Base-by-base conservation (phyloP, 2,113 vertebrate species). In the Elanoides forficatus region DNA sequence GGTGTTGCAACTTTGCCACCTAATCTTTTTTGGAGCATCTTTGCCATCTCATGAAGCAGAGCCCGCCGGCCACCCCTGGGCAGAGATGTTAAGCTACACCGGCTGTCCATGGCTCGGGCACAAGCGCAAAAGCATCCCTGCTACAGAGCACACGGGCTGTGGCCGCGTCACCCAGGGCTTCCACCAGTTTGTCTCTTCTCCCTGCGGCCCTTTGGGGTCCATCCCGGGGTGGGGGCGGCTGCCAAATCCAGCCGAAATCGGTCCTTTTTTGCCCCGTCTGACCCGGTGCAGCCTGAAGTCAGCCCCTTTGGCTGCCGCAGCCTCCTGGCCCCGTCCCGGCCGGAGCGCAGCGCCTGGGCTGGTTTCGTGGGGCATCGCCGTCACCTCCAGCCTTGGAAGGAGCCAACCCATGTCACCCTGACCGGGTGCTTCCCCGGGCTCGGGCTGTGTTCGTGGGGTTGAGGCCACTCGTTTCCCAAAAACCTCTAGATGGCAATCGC, bases 401-500 rank as follows among this genome's bases (percentile, higher is more conserved):
- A 63, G 56, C 22, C 66, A 5, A 30, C 23, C 26, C 1, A 1
- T 1, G 36, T 8, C 60, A 14, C 7, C 68, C 45, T 0, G 58
- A 10, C 50, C 8, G 0, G 48, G 19, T 1, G 42, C 47, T 13
- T 45, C 2, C 2, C 15, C 0, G 9, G 5, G 32, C 38, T 76
- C 7, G 5, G 82, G 30, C 66, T 7, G 67, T 0, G 17, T 1
- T 2, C 1, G 43, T 0, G 19, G 58, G 12, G 6, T 1, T 3
- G 34, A 23, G 43, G 55, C 22, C 81, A 25, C 4, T 1, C 11
- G 2, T 60, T 34, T 3, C 73, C 66, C 55, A 1, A 4, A 5
- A 58, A 7, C 96, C 96, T 92, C 95, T 96, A 97, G 96, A 80
- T 96, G 96, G 95, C 93, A 90, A 96, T 94, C 65, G 65, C 91